Evolutionary conservation across 2,888 invertebrate genomes (phyloP), one percentile per base, ranked within the genome.

Genomic region (Chymomyza caudatula): DNA sequence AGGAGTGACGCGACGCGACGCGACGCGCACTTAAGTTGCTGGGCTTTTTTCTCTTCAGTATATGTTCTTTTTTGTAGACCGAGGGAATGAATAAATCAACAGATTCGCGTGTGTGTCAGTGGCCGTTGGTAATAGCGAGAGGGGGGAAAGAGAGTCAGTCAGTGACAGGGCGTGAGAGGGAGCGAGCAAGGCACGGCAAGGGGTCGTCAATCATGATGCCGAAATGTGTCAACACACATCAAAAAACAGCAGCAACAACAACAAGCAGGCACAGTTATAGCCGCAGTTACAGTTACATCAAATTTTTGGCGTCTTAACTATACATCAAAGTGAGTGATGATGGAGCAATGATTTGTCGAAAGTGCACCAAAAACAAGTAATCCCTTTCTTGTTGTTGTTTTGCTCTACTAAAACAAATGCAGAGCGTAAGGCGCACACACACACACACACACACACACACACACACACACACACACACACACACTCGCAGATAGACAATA

Each of bases 321-420:
- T 77, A 74, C 67, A 78, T 80, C 78, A 85, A 74, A 73, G 81
- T 85, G 85, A 85, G 67, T 86, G 82, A 85, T 85, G 85, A 77
- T 75, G 66, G 65, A 57, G 71, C 81, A 71, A 86, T 86, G 86
- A 85, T 78, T 76, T 71, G 85, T 77, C 80, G 77, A 71, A 83
- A 80, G 74, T 56, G 51, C 52, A 8, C 22, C 25, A 54, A 43
- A 63, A 47, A 13, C 47, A 25, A 29, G 52, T 60, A 52, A 60
- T 37, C 60, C 29, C 29, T 37, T 37, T 37, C 11, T 37, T 8
- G 29, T 37, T 37, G 11, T 37, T 37, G 29, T 1, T 8, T 11
- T 37, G 29, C 29, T 37, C 29, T 11, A 37, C 29, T 37, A 37
- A 37, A 37, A 37, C 29, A 37, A 37, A 37, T 37, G 29, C 29